These are phyloP conservation scores for Aphaenogaster ashmeadi DNA, from an alignment of 1,140 invertebrate genomes.

Conservation along the genomic window DNA sequence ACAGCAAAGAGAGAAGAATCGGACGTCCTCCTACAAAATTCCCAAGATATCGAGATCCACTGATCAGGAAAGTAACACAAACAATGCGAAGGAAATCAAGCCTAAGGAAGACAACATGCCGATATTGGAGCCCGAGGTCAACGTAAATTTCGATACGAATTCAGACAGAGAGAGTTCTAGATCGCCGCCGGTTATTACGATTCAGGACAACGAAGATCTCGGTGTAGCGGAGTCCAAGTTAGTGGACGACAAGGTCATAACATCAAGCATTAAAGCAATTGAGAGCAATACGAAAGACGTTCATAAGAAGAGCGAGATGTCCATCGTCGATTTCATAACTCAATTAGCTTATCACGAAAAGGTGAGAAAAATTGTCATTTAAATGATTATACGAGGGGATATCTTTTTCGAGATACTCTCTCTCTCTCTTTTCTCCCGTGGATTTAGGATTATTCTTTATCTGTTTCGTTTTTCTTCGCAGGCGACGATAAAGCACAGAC, in stretches of 20 bases:
- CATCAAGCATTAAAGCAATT: conserved; percentile 68
- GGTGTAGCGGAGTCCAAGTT: conserved; percentile 10
- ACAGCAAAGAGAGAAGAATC: conserved; percentile 13
- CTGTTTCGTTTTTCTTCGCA: conserved; percentile 55
- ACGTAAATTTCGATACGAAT: conserved; percentile 73
- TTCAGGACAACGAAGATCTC: conserved; percentile 72
- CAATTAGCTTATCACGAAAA: conserved; percentile 85
- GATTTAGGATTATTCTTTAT: neutral
- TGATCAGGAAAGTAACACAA: neutral
- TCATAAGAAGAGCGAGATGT: conserved; percentile 79
- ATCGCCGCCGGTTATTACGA: conserved; percentile 84
- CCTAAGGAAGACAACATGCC: conserved; percentile 82
- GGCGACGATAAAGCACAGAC: conserved; percentile 85
- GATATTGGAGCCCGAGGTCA: conserved; percentile 81
- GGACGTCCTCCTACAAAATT: conserved; percentile 32
- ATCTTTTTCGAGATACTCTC: neutral
- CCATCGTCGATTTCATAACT: conserved; percentile 82
- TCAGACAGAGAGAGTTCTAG: conserved; percentile 80
- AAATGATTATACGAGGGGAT: neutral
- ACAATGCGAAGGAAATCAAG: conserved; percentile 53
- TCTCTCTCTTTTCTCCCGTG: neutral
- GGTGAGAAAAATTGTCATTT: conserved; percentile 70
- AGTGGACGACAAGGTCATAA: conserved; percentile 61
- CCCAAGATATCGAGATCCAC: neutral
- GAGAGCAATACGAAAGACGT: conserved; percentile 65